Conservation (phyloP, 2,113 vertebrate species). For the Dasyprocta punctata region DNA sequence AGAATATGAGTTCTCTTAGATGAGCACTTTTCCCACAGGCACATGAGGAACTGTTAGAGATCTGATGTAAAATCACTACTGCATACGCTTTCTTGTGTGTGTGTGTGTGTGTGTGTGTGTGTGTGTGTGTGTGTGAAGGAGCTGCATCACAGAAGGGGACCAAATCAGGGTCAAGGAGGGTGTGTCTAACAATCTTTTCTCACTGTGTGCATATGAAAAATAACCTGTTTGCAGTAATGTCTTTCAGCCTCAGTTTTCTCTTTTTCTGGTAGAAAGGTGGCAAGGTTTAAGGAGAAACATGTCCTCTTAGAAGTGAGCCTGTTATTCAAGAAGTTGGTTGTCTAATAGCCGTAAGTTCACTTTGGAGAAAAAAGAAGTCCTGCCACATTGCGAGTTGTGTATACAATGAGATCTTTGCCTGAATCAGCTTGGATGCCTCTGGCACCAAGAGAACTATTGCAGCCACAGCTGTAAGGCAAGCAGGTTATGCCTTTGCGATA, state of each 20-base stretch:
- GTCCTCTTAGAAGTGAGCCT: neutral
- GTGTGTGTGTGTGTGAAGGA: no score
- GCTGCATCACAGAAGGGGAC: neutral
- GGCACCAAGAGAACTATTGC: no score
- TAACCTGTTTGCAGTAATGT: neutral
- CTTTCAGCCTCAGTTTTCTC: neutral
- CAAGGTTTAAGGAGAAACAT: neutral
- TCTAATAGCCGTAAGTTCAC: neutral
- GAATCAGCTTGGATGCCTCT: no score
- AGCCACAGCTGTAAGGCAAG: neutral
- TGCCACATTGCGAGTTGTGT: no score
- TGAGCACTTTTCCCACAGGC: no score
- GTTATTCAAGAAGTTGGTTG: neutral
- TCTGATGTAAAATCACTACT: no score
- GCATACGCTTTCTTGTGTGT: no score
- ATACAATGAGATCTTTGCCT: no score
- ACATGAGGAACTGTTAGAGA: no score
- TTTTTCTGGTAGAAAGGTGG: neutral
- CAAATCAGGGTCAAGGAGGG: neutral
- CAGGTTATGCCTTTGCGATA: neutral
- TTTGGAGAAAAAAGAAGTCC: no score
- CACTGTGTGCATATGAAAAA: neutral
- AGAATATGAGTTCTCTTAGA: no score
- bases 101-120: no score
- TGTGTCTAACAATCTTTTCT: neutral